Percentiles rank a stretch among this genome's conserved stretches.
Conservation (phyloP, 1,140 invertebrate genomes). For the Tetraneura akinire region DNA sequence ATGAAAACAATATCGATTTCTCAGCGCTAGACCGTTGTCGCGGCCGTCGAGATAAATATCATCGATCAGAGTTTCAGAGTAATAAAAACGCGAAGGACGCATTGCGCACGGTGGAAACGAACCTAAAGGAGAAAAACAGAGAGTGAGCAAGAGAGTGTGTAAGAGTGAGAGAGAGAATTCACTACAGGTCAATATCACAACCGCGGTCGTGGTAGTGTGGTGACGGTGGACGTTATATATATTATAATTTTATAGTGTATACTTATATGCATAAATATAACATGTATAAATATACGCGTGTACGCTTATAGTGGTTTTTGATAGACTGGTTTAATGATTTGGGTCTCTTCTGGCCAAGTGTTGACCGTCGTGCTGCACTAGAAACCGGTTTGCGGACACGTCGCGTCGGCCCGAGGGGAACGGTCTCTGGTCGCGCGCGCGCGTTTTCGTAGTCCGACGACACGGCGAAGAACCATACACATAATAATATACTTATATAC, state of each 20-base stretch:
- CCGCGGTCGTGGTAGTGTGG: background rate
- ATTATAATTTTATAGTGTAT: background rate
- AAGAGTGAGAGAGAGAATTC: background rate
- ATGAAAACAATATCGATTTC: no score
- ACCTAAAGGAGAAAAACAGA: no score
- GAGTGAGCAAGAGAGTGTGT: background rate
- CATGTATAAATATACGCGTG: background rate
- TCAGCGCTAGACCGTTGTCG: no score
- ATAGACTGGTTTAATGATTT: constrained; percentile 43
- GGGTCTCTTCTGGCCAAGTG: constrained; percentile 34
- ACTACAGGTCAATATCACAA: background rate
- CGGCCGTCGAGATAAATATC: no score
- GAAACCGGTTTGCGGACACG: constrained; percentile 23
- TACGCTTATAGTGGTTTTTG: constrained; percentile 33
- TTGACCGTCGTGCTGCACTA: background rate
- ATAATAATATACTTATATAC: no score
- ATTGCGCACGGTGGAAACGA: no score
- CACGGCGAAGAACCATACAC: no score
- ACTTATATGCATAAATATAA: background rate
- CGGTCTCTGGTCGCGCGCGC: constrained; percentile 3
- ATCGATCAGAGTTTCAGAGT: no score
- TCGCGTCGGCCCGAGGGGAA: constrained; percentile 36
- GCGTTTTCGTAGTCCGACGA: background rate
- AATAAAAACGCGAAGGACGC: no score
- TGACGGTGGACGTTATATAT: background rate